Evolutionary conservation across 1,140 invertebrate species (phyloP).

Genomic region (Sycobia sp.): DNA sequence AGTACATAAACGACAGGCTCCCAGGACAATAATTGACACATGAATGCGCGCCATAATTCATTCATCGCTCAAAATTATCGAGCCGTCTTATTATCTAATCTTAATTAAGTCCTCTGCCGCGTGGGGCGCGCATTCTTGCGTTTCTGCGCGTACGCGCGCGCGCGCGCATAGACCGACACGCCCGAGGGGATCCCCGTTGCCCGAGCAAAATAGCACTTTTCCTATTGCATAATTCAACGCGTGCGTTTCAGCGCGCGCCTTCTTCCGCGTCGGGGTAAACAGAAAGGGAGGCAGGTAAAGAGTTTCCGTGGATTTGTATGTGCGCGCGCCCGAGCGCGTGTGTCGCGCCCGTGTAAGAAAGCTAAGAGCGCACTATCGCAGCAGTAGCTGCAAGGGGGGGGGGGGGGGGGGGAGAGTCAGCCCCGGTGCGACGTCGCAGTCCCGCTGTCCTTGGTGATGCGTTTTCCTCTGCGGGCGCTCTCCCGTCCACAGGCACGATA

Average conservation of each 20-base stretch:
- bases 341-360: too few relatives aligned
- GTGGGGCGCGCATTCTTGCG: background rate
- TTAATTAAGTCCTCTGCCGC: slow-evolving; percentile 26
- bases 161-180: too few relatives aligned
- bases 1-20: too few relatives aligned
- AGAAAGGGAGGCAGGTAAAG: background rate
- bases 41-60: slow-evolving; percentile 17
- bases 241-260: too few relatives aligned
- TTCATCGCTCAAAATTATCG: slow-evolving; percentile 4
- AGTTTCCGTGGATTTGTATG: too few relatives aligned
- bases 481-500: too few relatives aligned
- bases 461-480: background rate
- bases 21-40: slow-evolving; percentile 17
- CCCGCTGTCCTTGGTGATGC: background rate
- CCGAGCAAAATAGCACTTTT: slow-evolving; percentile 8
- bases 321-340: too few relatives aligned
- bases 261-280: too few relatives aligned
- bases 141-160: background rate
- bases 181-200: background rate
- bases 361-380: too few relatives aligned
- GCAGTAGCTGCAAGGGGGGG: too few relatives aligned
- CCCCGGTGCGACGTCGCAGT: background rate
- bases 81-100: slow-evolving; percentile 19
- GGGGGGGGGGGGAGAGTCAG: background rate
- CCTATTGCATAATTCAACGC: slow-evolving; percentile 18